Conservation (phyloP, 2,113 vertebrate genomes). For the Gnathonemus longibarbis region DNA sequence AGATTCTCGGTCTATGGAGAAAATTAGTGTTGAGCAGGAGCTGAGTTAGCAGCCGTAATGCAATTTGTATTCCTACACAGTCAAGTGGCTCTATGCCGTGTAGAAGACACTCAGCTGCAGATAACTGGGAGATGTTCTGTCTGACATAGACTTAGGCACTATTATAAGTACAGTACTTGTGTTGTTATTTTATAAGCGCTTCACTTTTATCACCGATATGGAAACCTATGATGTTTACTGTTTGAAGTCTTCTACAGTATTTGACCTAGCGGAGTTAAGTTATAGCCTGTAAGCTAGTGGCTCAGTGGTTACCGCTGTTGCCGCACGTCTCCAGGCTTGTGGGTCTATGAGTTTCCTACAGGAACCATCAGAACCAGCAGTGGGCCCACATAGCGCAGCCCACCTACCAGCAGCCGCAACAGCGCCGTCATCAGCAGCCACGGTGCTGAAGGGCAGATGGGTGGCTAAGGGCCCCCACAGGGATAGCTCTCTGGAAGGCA, state of each 20-base stretch:
- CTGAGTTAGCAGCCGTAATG: neutral
- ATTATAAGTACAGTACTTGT: neutral
- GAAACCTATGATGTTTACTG: neutral
- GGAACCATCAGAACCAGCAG: slow-evolving; percentile 62
- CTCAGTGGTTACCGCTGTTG: neutral
- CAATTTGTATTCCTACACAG: neutral
- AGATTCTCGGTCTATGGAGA: neutral
- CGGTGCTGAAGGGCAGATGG: slow-evolving; percentile 50
- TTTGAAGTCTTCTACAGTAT: neutral
- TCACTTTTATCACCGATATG: neutral
- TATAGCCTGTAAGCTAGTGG: neutral
- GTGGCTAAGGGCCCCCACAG: slow-evolving; percentile 65
- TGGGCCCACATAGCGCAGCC: slow-evolving; percentile 58
- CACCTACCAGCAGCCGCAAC: slow-evolving; percentile 12
- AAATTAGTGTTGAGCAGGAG: neutral
- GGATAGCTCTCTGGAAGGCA: slow-evolving; percentile 68
- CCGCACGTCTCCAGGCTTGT: neutral
- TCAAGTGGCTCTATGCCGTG: neutral
- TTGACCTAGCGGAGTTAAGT: neutral
- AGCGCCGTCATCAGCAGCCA: neutral
- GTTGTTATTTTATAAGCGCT: neutral
- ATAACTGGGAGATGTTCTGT: neutral
- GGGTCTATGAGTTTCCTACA: neutral
- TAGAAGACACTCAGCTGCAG: neutral
- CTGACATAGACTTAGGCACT: neutral